Evolutionary conservation across 2,888 invertebrate genomes (phyloP).

Genomic region (Nemapogon koenigi): DNA sequence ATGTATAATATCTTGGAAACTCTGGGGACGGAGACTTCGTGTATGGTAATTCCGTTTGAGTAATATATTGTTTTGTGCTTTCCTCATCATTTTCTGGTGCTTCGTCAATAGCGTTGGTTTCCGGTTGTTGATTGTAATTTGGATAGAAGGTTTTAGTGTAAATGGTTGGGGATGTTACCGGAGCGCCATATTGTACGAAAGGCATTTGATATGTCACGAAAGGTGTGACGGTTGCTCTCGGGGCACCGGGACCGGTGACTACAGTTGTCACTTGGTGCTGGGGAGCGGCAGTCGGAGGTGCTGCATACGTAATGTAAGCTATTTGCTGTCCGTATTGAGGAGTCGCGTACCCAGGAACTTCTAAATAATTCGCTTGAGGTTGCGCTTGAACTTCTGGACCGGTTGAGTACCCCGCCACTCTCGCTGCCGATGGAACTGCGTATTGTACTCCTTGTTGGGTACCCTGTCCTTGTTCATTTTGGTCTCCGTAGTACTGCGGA

Average conservation of each 20-base stretch:
- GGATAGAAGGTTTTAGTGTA: constrained; percentile 33
- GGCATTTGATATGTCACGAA: constrained; percentile 39
- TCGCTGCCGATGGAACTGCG: constrained; percentile 20
- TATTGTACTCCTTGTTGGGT: constrained; percentile 28
- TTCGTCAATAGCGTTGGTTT: constrained; percentile 35
- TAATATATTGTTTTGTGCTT: constrained; percentile 27
- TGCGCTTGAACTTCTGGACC: constrained; percentile 33
- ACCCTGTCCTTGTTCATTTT: constrained; percentile 23
- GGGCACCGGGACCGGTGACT: constrained; percentile 18
- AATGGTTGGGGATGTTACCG: constrained; percentile 29
- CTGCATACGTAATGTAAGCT: constrained; percentile 32
- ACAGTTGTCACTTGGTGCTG: constrained; percentile 8
- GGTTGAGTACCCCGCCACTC: constrained; percentile 25
- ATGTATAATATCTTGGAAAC: constrained; percentile 39
- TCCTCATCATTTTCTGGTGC: constrained; percentile 30
- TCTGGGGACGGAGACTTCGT: constrained; percentile 24
- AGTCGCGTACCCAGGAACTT: constrained; percentile 35
- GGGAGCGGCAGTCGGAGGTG: constrained; percentile 27
- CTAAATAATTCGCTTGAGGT: constrained; percentile 34
- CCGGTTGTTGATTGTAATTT: constrained; percentile 26
- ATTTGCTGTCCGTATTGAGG: constrained; percentile 20
- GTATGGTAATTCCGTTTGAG: constrained; percentile 32
- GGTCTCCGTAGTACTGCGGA: constrained; percentile 45
- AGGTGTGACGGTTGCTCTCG: constrained; percentile 32
- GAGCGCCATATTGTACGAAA: constrained; percentile 33